phyloP scores from a whole-genome alignment of 2,113 vertebrate species.

The Nycticorax nycticorax region DNA sequence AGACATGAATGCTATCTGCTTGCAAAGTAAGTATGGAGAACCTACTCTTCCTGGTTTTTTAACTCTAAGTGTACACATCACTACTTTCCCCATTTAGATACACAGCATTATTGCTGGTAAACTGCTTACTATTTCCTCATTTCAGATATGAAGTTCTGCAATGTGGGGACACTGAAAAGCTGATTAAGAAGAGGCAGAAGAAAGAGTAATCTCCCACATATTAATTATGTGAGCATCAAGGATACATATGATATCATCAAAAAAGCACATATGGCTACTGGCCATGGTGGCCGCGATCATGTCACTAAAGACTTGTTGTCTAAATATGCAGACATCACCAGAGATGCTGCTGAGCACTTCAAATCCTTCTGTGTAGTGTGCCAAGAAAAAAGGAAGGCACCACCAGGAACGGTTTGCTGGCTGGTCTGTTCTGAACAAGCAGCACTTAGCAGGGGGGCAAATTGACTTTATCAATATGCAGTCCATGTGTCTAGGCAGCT shows the following conservation, averaged over 20 bases:
- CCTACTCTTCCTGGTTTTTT: neutral
- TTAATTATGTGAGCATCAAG: neutral
- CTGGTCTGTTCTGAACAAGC: neutral
- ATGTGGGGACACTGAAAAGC: neutral
- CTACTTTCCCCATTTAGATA: neutral
- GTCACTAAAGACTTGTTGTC: neutral
- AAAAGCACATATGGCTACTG: neutral
- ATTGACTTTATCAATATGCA: neutral
- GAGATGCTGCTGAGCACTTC: neutral
- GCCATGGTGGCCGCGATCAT: accelerated
- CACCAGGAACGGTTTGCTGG: neutral
- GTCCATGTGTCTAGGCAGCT: neutral
- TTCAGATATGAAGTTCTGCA: neutral
- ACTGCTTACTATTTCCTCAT: neutral
- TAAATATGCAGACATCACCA: neutral
- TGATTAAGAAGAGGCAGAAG: neutral
- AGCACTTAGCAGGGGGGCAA: neutral
- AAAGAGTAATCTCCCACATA: neutral
- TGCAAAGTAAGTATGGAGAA: neutral
- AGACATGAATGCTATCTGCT: neutral
- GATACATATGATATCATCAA: neutral
- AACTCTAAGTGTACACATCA: too few species aligned
- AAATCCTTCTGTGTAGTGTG: neutral
- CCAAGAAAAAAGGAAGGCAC: neutral
- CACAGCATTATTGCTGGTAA: neutral